Base-by-base conservation (phyloP, 2,797 vertebrate species). In the Manis crassicaudata region DNA sequence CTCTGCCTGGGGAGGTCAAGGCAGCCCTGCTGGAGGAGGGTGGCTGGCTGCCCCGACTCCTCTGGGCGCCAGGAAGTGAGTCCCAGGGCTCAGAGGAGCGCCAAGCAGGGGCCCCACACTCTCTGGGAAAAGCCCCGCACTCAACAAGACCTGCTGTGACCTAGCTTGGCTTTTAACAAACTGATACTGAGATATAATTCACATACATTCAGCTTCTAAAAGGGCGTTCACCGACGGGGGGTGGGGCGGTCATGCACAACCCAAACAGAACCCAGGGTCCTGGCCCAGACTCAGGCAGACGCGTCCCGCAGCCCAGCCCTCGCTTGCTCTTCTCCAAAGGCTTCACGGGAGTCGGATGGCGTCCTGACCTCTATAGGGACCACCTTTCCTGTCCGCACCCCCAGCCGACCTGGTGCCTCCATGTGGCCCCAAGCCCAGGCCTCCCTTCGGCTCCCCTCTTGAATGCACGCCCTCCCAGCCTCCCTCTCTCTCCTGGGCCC, bases 31-130 rank as follows among this genome's bases (percentile, higher is more conserved):
- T 32, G 5, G 32, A 46, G 63, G 32, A 54, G 50, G 37, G 17
- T 7, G 32, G 37, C 72, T 1, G 4, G 32, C 40, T 3, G 8
- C 60, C 35, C 35, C 23, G 12, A 21, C 27, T 13, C 20, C 35
- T 7, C 40, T 16, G n/a, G 75, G 43, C 23, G 1, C 16, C 13
- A 1, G 32, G 58, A 25, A 60, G 32, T 20, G 23, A 21, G 23
- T 5, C 37, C 62, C 25, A 1, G 14, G 4, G 56, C 85, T n/a
- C 8, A 2, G 37, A 9, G 27, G 4, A 0, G 16, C 13, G 37
- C 50, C 35, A 9, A 16, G 68, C 13, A 56, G 80, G 20, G 86
- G 27, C 60, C 40, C 40, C 7, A 2, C 0, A 2, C 6, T 17
- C 83, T 79, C 83, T 7, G 65, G 18, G 54, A 52, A 58, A 46